Evolutionary conservation across 1,140 invertebrate species (phyloP), one percentile per base, ranked within the genome.

Genomic region (Campoletis sonorensis): DNA sequence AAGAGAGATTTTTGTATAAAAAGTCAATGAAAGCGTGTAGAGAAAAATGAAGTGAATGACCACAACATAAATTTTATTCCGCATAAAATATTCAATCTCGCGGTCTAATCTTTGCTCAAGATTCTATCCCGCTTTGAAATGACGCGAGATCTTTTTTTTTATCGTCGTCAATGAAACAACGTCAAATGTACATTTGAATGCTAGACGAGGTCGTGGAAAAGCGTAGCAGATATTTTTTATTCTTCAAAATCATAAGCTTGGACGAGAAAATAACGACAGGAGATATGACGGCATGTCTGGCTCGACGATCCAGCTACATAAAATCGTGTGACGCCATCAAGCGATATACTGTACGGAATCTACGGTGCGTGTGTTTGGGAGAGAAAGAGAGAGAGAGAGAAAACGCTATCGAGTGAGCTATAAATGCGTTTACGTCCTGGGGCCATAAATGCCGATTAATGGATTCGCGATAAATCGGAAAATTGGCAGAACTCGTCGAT

Each of bases 361-460:
- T 13, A 75, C 33, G 49, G 18, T 45, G 4, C 13, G 40, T 45
- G 11, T 45, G 40, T 45, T 1, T 13, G 21, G 33, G 30, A 68
- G 23, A 79, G 77, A 79, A 23, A 67, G 26, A 61, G 67, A 64
- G 51, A 54, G 16, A 54, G 51, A 54, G n/a, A 54, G 51, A n/a
- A 21, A 54, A 54, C 70, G 40, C 67, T 79, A 79, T 79, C 77
- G 61, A n/a, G 30, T 79, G 23, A 54, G 68, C 58, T 26, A 79
- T 79, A 79, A 79, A 79, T 21, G 68, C 77, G 49, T 79, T 79
- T 79, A 79, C 61, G 58, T 79, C 54, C 21, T 40, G 26, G 30
- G 77, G 45, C 77, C 30, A 79, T 79, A 79, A 79, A 30, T 79
- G 21, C 33, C 77, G 61, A 79, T 79, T 79, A 79, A 79, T 79